These are phyloP conservation scores for Antechinus stuartii DNA, from an alignment of 2,113 vertebrate genomes.

Conservation along the genomic window DNA sequence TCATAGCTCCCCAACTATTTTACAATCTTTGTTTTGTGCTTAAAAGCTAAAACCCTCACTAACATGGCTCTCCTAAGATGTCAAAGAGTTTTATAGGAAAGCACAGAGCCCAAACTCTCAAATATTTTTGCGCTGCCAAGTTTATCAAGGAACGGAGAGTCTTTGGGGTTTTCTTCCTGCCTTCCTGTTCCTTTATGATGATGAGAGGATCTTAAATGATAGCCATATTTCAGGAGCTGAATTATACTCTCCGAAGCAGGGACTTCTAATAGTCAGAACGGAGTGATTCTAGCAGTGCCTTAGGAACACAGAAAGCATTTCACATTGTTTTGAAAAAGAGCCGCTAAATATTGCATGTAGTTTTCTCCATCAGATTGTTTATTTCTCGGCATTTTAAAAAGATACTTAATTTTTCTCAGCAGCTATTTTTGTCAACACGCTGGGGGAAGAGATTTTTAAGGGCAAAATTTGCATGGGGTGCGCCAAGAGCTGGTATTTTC, in stretches of 20 bases:
- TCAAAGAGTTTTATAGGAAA: not conserved
- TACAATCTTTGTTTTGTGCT: not conserved
- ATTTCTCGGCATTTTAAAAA: slow-evolving; percentile 70
- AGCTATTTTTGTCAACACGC: slow-evolving; percentile 55
- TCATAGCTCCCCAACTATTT: slow-evolving; percentile 46
- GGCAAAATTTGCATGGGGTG: slow-evolving; percentile 69
- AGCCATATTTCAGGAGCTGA: slow-evolving; percentile 68
- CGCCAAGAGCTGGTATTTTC: slow-evolving; percentile 60
- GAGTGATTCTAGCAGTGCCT: slow-evolving; percentile 37
- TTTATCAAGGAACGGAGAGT: slow-evolving; percentile 30
- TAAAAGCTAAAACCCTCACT: slow-evolving; percentile 24
- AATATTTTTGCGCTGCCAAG: slow-evolving; percentile 48
- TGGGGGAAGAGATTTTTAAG: slow-evolving; percentile 68
- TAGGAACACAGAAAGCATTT: slow-evolving; percentile 51
- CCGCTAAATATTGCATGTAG: slow-evolving; percentile 70
- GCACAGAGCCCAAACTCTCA: slow-evolving; percentile 7
- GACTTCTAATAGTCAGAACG: slow-evolving; percentile 58
- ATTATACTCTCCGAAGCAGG: slow-evolving; percentile 73
- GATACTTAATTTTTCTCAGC: slow-evolving; percentile 62
- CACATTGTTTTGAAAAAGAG: slow-evolving; percentile 37
- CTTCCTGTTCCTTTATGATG: slow-evolving; percentile 59
- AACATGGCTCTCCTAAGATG: not conserved
- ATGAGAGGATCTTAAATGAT: slow-evolving; percentile 54
- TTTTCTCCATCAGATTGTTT: slow-evolving; percentile 64
- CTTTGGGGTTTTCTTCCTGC: slow-evolving; percentile 65